Evolutionary conservation across 1,140 invertebrate species (phyloP), one percentile per base, ranked within the genome.

Genomic region (Dreissena polymorpha): DNA sequence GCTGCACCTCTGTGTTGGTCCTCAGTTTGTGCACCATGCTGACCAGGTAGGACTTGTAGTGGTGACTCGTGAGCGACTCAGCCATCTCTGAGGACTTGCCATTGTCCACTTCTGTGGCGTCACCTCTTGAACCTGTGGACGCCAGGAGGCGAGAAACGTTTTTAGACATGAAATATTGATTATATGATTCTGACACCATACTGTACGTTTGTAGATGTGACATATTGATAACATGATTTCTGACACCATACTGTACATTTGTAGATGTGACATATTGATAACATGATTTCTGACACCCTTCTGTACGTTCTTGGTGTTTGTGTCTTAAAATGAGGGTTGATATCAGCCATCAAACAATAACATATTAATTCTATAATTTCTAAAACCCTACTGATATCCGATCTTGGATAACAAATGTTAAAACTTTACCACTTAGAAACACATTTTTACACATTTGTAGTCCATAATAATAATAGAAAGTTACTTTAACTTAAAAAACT

Each of bases 31-130:
- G 96, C 29, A 97, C 94, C 85, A 97, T 94, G 85, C 95, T 94
- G 3, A 98, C 96, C 88, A 95, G 95, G 91, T 96, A 98, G 1
- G 96, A 95, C 90, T 97, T 96, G 93, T 97, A 98, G 77, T 92
- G 92, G 67, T 91, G 91, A 85, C 91, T 91, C 16, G 87, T 92
- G 21, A 92, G 79, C 0, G 89, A 89, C 39, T 90, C 89, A 0
- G 89, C 91, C 71, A 88, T 82, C 10, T 70, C 69, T 2, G 87
- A 90, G 65, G 70, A 85, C 13, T 86, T 88, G n/a, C 74, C 80
- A 7, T 83, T 79, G 55, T 83, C 83, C 10, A 67, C 69, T 21
- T 85, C 73, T 18, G 83, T 75, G 6, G 67, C 39, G 64, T 90
- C 86, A 27, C 87, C 88, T 49, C 89, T 81, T 3, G 88, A 86